Evolutionary conservation across 2,797 vertebrate genomes (phyloP).

Genomic region (Gallinago stenura): DNA sequence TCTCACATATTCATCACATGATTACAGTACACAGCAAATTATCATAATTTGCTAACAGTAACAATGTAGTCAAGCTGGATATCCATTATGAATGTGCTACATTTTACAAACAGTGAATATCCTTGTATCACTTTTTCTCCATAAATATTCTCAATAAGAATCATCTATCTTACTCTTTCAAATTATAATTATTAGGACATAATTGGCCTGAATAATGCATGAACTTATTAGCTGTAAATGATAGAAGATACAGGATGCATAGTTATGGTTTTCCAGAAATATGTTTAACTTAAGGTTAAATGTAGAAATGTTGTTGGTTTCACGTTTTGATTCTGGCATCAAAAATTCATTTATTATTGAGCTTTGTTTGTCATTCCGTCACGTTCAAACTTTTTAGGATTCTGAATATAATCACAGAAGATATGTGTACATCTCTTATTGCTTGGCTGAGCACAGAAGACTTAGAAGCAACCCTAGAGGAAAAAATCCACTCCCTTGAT

Average conservation of each 20-base stretch:
- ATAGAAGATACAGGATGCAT: background rate
- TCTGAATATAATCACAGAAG: slow-evolving; percentile 50
- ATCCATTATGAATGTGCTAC: background rate
- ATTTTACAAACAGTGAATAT: background rate
- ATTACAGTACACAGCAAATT: background rate
- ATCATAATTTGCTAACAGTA: background rate
- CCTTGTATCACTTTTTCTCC: background rate
- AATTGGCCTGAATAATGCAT: background rate
- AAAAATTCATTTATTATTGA: slow-evolving; percentile 60
- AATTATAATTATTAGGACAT: background rate
- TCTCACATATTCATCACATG: background rate
- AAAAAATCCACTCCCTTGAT: slow-evolving; percentile 18
- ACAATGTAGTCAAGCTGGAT: background rate
- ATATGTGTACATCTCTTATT: slow-evolving; percentile 32
- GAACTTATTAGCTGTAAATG: background rate
- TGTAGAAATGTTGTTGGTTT: background rate
- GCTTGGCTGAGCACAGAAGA: slow-evolving; percentile 54
- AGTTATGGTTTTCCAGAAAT: background rate
- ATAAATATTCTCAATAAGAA: background rate
- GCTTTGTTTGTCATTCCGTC: slow-evolving; percentile 51
- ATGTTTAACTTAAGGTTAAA: background rate
- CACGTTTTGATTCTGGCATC: slow-evolving; percentile 24
- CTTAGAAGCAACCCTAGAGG: slow-evolving; percentile 35
- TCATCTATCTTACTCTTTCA: background rate
- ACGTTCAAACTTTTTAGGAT: slow-evolving; percentile 44